These are phyloP conservation scores for Thera obeliscata DNA, from an alignment of 2,888 invertebrate genomes.

Conservation along the genomic window DNA sequence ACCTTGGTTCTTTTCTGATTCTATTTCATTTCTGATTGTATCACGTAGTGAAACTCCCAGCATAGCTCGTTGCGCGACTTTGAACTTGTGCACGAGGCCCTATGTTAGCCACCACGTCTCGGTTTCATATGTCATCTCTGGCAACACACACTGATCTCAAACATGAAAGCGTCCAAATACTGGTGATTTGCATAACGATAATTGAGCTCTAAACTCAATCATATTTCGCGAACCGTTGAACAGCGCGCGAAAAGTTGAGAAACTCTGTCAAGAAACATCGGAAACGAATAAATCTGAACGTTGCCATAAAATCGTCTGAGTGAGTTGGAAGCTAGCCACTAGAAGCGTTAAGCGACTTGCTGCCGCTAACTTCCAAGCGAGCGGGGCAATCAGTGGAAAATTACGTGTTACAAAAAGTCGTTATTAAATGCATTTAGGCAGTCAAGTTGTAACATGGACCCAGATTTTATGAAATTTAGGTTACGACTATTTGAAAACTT, in stretches of 20 bases:
- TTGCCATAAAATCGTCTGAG: conserved; percentile 14
- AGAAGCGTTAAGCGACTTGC: conserved; percentile 6
- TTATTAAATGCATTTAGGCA: conserved; percentile 1
- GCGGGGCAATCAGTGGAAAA: conserved; percentile 9
- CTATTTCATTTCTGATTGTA: no score
- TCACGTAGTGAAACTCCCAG: no score
- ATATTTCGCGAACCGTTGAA: conserved; percentile 3
- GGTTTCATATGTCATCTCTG: no score
- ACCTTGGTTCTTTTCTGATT: no score
- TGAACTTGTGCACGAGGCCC: no score
- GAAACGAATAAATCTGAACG: conserved; percentile 21
- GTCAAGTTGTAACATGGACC: not conserved
- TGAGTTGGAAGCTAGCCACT: conserved; percentile 24
- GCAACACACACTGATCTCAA: no score
- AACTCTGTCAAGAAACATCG: conserved; percentile 21
- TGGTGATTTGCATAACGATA: not conserved
- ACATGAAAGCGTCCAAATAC: no score
- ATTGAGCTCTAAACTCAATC: not conserved
- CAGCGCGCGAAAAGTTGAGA: conserved; percentile 7
- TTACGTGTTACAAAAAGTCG: conserved; percentile 3
- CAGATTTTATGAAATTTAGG: not conserved
- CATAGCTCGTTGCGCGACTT: no score
- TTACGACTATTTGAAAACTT: no score
- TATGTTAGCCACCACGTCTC: no score
- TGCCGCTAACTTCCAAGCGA: conserved; percentile 11